These are phyloP conservation scores for Saturnia japonica DNA, from an alignment of 2,888 invertebrate genomes.

Conservation along the genomic window DNA sequence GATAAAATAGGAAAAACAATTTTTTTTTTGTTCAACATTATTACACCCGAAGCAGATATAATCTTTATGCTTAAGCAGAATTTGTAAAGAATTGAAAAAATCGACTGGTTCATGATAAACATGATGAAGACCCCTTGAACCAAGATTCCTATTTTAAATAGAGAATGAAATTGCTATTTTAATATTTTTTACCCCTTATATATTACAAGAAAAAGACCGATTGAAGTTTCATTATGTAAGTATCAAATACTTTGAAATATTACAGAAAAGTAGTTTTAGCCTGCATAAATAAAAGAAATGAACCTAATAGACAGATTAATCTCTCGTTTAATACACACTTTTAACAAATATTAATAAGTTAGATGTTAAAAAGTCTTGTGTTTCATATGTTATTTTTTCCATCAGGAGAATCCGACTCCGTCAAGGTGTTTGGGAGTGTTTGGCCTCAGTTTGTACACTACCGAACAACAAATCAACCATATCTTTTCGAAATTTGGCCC, in stretches of 20 bases:
- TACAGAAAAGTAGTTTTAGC: too few species aligned
- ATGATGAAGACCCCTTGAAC: background rate
- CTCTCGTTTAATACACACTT: background rate
- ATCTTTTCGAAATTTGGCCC: conserved; percentile 96
- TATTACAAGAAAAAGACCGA: too few species aligned
- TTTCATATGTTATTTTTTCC: conserved; percentile 18
- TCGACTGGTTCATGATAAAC: background rate
- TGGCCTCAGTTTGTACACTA: conserved; percentile 95
- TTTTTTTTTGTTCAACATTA: background rate
- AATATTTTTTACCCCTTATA: too few species aligned
- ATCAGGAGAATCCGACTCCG: conserved; percentile 91
- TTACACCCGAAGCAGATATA: background rate
- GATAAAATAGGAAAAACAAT: background rate
- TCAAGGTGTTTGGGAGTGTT: conserved; percentile 97
- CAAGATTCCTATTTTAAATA: too few species aligned
- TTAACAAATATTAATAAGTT: background rate
- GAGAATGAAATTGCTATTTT: too few species aligned
- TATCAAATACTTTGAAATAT: too few species aligned
- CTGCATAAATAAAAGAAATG: too few species aligned
- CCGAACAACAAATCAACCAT: conserved; percentile 94
- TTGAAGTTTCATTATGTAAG: too few species aligned
- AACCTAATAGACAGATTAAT: too few species aligned
- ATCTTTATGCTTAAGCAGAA: background rate
- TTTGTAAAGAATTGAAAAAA: background rate
- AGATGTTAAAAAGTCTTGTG: background rate